Evolutionary conservation across 2,113 vertebrate species (phyloP).

Genomic region (Petrocephalus zakoni): DNA sequence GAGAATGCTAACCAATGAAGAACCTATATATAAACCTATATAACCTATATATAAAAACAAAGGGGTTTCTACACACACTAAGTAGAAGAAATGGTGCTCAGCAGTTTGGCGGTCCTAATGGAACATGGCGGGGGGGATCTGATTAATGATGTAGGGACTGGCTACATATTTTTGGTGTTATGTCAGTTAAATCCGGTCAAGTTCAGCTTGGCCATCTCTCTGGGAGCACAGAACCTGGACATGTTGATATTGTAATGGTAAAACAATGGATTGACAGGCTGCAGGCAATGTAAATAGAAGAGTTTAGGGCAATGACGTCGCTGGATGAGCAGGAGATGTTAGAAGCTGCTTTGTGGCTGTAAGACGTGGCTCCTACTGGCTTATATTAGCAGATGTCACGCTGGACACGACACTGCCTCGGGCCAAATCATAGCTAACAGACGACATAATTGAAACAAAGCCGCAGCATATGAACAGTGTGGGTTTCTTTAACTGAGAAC

Average conservation of each 20-base stretch:
- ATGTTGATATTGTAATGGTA: neutral
- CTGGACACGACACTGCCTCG: conserved; percentile 38
- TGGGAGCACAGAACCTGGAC: neutral
- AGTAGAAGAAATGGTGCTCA: neutral
- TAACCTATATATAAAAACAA: neutral
- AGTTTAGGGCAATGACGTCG: neutral
- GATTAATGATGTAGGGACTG: neutral
- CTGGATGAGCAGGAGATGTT: neutral
- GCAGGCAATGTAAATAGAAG: neutral
- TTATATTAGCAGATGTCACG: conserved; percentile 27
- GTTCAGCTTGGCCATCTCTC: neutral
- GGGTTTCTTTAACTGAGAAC: conserved; percentile 49
- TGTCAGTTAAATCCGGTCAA: neutral
- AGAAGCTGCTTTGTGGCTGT: neutral
- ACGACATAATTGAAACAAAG: conserved; percentile 50
- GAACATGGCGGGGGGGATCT: neutral
- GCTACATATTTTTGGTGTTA: neutral
- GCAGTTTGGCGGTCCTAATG: neutral
- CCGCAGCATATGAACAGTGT: conserved; percentile 38
- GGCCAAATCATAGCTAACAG: conserved; percentile 46
- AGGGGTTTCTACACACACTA: neutral
- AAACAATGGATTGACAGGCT: neutral
- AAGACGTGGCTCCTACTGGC: neutral
- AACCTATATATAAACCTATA: neutral
- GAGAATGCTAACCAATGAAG: neutral